Conservation (phyloP, 2,888 invertebrate genomes). For the Pristionchus arcanus region DNA sequence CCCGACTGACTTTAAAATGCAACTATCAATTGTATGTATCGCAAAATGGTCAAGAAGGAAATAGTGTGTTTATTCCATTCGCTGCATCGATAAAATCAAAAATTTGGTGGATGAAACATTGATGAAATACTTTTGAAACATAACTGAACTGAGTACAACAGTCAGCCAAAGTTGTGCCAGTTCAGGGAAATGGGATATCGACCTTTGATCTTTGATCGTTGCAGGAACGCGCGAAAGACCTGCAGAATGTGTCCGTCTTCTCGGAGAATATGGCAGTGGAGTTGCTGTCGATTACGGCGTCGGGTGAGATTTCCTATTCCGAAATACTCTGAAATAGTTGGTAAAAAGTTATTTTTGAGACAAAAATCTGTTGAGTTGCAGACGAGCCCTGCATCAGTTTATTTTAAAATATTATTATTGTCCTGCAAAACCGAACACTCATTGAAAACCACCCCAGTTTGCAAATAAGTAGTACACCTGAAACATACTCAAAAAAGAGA, state of each 20-base stretch:
- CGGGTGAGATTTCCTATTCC: not conserved
- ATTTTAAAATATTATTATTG: too few relatives aligned
- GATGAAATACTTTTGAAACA: not conserved
- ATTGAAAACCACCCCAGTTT: too few relatives aligned
- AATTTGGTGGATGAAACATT: not conserved
- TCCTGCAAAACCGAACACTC: too few relatives aligned
- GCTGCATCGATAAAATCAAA: not conserved
- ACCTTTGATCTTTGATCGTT: conserved; percentile 6
- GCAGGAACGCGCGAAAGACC: conserved; percentile 95
- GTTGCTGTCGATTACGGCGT: conserved; percentile 84
- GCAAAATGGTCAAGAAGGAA: not conserved
- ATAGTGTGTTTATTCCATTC: too few relatives aligned
- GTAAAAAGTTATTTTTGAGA: too few relatives aligned
- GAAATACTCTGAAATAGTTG: too few relatives aligned
- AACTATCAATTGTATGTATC: too few relatives aligned
- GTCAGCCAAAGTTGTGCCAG: too few relatives aligned
- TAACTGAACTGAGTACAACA: not conserved
- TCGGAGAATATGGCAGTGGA: conserved; percentile 99
- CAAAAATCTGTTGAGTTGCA: too few relatives aligned
- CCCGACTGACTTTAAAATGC: too few relatives aligned
- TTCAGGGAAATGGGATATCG: too few relatives aligned
- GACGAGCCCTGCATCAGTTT: too few relatives aligned
- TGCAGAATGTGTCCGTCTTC: conserved; percentile 94
- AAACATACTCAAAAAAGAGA: not conserved
- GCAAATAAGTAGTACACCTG: not conserved